phyloP scores from a whole-genome alignment of 2,113 vertebrate species.

The Otus sunia region DNA sequence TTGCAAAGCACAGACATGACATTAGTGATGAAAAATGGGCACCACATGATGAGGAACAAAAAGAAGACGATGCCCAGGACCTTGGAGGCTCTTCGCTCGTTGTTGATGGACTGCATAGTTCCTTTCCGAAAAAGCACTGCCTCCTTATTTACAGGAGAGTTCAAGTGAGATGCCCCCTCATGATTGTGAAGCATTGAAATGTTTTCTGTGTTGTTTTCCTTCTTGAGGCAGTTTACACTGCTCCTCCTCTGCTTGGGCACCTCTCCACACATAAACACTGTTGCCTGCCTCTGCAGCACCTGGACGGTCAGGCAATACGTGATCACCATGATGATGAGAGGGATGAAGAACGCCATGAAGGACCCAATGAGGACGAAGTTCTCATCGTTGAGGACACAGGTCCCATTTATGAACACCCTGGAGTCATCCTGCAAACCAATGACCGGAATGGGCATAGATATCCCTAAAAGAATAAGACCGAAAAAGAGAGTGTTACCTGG shows the following conservation, averaged over 20 bases:
- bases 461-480: constrained; percentile 73
- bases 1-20: constrained; percentile 92
- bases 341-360: constrained; percentile 98
- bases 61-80: constrained; percentile 98
- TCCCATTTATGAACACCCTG: constrained; percentile 90
- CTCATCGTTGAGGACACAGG: constrained; percentile 91
- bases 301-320: constrained; percentile 93
- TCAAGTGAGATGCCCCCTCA: constrained; percentile 80
- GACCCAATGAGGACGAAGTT: constrained; percentile 96
- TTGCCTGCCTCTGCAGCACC: constrained; percentile 90
- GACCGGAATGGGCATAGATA: constrained; percentile 93
- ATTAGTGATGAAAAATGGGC: constrained; percentile 97
- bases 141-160: constrained; percentile 82
- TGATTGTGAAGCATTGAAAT: constrained; percentile 84
- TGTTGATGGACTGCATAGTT: constrained; percentile 99
- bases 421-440: constrained; percentile 91
- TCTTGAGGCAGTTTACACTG: constrained; percentile 82
- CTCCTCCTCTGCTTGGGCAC: constrained; percentile 77
- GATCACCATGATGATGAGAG: constrained; percentile 97
- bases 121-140: constrained; percentile 83
- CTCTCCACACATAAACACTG: constrained; percentile 87
- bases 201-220: constrained; percentile 74
- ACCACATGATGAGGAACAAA: constrained; percentile 98
- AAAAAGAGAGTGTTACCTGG: neutral
- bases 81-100: constrained; percentile 93